Conservation (phyloP, 1,140 invertebrate genomes). For the Drosophila virilis region DNA sequence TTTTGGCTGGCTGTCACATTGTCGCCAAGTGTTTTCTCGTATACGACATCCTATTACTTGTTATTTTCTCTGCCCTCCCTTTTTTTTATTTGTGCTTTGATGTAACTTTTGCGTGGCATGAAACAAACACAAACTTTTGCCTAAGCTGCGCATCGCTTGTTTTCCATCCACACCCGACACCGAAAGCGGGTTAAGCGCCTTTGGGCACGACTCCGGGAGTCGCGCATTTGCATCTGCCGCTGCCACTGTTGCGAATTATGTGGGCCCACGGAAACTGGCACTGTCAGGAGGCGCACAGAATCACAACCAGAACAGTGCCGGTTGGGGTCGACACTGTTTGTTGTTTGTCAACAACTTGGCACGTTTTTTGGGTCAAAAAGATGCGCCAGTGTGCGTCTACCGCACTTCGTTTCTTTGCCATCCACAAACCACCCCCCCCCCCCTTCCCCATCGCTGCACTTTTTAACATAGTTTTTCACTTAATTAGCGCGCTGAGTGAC, state of each 20-base stretch:
- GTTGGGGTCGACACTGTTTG: conserved; percentile 47
- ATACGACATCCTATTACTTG: conserved; percentile 56
- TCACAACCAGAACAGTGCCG: conserved; percentile 16
- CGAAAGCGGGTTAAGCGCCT: conserved; percentile 77
- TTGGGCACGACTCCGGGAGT: conserved; percentile 62
- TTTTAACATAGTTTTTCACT: conserved; percentile 80
- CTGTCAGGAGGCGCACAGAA: conserved; percentile 26
- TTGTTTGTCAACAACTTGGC: conserved; percentile 78
- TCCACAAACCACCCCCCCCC: not conserved
- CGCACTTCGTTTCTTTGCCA: conserved; percentile 12
- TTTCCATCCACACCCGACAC: conserved; percentile 48
- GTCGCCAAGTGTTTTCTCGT: conserved; percentile 38
- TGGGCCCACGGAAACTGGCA: conserved; percentile 60
- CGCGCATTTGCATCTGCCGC: conserved; percentile 65
- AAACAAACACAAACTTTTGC: conserved; percentile 41
- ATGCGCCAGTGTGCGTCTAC: conserved; percentile 22
- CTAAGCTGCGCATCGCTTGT: conserved; percentile 47
- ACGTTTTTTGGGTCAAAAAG: conserved; percentile 76
- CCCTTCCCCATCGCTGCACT: conserved; percentile 15
- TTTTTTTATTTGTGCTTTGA: conserved; percentile 27
- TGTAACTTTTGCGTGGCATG: conserved; percentile 37
- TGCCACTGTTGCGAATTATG: conserved; percentile 62
- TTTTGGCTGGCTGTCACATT: conserved; percentile 41
- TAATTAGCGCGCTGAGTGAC: conserved; percentile 78
- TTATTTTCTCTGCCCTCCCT: conserved; percentile 36